Evolutionary conservation across 2,888 invertebrate genomes (phyloP).

Genomic region (Osmoderma eremita): DNA sequence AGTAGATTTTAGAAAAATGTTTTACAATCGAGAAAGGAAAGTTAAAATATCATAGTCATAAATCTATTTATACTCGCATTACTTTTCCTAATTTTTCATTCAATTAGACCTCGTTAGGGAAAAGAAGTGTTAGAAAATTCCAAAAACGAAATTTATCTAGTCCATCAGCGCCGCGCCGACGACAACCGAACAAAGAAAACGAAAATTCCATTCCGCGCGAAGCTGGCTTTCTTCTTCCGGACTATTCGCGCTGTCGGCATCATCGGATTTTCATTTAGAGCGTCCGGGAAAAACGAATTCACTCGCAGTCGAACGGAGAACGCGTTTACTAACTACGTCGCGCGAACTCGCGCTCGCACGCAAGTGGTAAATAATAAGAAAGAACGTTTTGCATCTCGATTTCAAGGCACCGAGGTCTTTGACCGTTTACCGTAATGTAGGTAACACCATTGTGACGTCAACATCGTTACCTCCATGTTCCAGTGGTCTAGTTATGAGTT

Average conservation of each 20-base stretch:
- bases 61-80: too few species aligned
- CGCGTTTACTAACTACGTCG: conserved; percentile 5
- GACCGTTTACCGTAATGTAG: conserved; percentile 59
- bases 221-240: conserved; percentile 24
- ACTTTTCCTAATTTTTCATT: too few species aligned
- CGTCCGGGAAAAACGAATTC: not conserved
- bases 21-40: too few species aligned
- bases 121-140: not conserved
- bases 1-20: too few species aligned
- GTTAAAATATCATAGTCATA: too few species aligned
- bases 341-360: not conserved
- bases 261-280: conserved; percentile 23
- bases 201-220: conserved; percentile 19
- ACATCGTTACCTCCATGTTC: conserved; percentile 63
- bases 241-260: conserved; percentile 25
- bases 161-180: conserved; percentile 4
- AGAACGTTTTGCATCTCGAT: conserved; percentile 46
- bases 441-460: conserved; percentile 63
- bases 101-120: too few species aligned
- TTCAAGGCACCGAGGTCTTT: conserved; percentile 55
- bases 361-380: conserved; percentile 3
- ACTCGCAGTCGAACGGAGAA: conserved; percentile 12
- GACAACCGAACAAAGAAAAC: conserved; percentile 21
- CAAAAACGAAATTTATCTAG: conserved; percentile 15
- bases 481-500: conserved; percentile 60